Percentiles rank a stretch among this genome's conserved stretches.
Evolutionary conservation across 2,797 vertebrate genomes (phyloP).

Genomic region (Lemur catta): DNA sequence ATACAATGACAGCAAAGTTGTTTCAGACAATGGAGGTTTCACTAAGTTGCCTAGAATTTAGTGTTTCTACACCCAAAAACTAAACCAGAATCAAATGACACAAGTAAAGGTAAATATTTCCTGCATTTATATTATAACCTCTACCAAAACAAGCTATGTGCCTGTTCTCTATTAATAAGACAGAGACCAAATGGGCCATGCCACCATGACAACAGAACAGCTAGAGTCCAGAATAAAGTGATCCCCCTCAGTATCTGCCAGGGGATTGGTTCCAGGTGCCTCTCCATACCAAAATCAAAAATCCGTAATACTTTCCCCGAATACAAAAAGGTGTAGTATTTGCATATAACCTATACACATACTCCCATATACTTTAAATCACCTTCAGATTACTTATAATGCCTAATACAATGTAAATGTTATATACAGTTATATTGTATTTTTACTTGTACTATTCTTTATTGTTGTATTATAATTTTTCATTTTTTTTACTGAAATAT

Average conservation of each 20-base stretch:
- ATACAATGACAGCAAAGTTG: background rate
- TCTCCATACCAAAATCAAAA: background rate
- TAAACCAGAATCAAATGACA: background rate
- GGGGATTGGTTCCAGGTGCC: background rate
- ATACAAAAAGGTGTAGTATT: background rate
- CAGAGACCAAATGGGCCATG: background rate
- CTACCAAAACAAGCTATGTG: background rate
- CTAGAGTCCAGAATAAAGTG: background rate
- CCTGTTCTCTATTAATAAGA: background rate
- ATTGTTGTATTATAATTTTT: background rate
- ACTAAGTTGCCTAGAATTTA: slow-evolving; percentile 43
- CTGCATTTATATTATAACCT: background rate
- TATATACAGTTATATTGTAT: background rate
- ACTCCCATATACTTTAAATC: background rate
- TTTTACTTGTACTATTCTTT: background rate
- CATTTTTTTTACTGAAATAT: background rate
- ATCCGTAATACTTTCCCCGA: background rate
- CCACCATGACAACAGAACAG: background rate
- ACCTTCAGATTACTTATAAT: background rate
- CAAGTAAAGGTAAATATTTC: background rate
- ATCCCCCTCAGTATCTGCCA: background rate
- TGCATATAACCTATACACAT: background rate
- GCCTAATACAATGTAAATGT: background rate
- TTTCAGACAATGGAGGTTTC: background rate
- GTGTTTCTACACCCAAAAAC: background rate